Base-by-base conservation (phyloP, 2,888 invertebrate species). In the Drosophila nr. perissopoda region DNA sequence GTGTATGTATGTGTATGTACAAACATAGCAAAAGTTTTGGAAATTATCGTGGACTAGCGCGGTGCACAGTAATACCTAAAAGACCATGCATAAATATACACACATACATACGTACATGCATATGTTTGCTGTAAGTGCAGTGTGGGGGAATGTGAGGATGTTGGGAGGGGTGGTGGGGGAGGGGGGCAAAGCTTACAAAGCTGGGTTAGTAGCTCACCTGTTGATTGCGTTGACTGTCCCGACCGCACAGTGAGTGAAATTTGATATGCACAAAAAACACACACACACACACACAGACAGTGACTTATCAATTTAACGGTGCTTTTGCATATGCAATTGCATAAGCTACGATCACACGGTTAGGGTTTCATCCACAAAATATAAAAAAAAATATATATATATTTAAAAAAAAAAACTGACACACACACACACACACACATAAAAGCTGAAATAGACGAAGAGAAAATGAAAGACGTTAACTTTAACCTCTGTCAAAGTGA, bases 171-270 rank as follows among this genome's bases (percentile, higher is more conserved):
- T 5, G 11, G 2, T 11, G 21, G 4, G 5, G 13, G 25, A 2
- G 4, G 21, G 25, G 21, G 21, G 16, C n/a, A 52, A 33, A n/a
- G n/a, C n/a, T 31, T 38, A 59, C 36, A 58, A 74, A 71, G 84
- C 74, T 84, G 79, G 82, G 82, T 82, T 82, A 82, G 82, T 82
- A 76, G 82, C 25, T 46, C 46, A 46, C 46, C 76, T 82, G 84
- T 84, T 82, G 79, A 76, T 64, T 74, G 79, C 68, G 69, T 57
- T 60, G 53, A 25, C 49, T 59, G 36, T 52, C 51, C 56, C 46
- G 64, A 74, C 77, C 70, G 78, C 78, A 77, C 75, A 78, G 67
- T 79, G 72, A 79, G 68, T 79, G 78, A 69, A 77, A 77, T 77
- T 77, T 51, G 70, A 77, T 77, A 77, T 18, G 18, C 36, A 65